These are phyloP conservation scores for Periparus ater DNA, from an alignment of 2,797 vertebrate species.

Conservation along the genomic window DNA sequence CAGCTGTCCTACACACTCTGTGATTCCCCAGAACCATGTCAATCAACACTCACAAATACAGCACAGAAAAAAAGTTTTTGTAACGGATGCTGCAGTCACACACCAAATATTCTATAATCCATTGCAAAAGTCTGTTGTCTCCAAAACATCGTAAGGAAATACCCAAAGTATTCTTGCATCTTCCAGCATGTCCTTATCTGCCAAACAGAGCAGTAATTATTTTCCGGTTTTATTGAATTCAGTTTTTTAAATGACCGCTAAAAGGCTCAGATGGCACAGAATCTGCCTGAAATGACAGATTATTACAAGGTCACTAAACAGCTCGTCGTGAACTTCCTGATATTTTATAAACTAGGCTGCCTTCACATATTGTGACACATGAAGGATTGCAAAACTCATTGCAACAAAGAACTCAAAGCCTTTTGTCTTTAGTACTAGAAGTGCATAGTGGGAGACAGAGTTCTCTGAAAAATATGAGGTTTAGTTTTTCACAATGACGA, in stretches of 20 bases:
- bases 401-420: slow-evolving; percentile 70
- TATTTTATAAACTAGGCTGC: slow-evolving; percentile 52
- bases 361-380: slow-evolving; percentile 27
- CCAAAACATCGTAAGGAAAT: slow-evolving; percentile 6
- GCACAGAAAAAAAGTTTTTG: not conserved
- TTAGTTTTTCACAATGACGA: slow-evolving; percentile 68
- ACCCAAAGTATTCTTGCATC: not conserved
- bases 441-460: slow-evolving; percentile 27
- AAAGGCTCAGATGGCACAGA: slow-evolving; percentile 16
- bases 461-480: slow-evolving; percentile 57
- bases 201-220: slow-evolving; percentile 36
- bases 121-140: not conserved
- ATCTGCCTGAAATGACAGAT: slow-evolving; percentile 40
- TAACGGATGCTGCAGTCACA: not conserved
- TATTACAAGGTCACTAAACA: slow-evolving; percentile 44
- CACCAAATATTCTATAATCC: not conserved
- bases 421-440: slow-evolving; percentile 34
- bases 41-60: not conserved
- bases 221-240: slow-evolving; percentile 45
- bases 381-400: slow-evolving; percentile 61
- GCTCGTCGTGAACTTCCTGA: not conserved
- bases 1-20: not conserved
- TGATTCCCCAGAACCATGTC: not conserved
- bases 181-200: slow-evolving; percentile 38
- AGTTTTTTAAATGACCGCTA: slow-evolving; percentile 36